Evolutionary conservation across 2,888 invertebrate species (phyloP).

Genomic region (Vanessa cardui): DNA sequence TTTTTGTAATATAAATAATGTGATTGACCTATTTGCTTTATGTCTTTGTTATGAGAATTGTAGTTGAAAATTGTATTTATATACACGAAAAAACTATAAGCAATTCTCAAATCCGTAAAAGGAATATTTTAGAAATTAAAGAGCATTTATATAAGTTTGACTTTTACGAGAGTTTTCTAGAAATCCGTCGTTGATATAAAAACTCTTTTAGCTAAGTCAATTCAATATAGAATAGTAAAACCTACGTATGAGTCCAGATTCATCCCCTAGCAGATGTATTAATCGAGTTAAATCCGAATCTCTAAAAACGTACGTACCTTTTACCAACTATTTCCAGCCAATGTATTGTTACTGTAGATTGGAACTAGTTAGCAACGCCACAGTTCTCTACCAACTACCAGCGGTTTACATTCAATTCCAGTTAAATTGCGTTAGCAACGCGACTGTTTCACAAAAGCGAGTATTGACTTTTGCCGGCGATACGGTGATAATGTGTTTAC

Average conservation of each 20-base stretch:
- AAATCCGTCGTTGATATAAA: too few species aligned
- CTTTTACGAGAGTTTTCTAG: too few species aligned
- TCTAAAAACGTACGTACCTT: slow-evolving; percentile 8
- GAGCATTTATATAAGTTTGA: too few species aligned
- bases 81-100: too few species aligned
- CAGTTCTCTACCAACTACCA: slow-evolving; percentile 25
- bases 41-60: too few species aligned
- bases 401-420: slow-evolving; percentile 47
- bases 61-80: too few species aligned
- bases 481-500: slow-evolving; percentile 16
- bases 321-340: slow-evolving; percentile 22
- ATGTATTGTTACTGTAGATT: slow-evolving; percentile 46
- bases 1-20: too few species aligned
- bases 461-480: slow-evolving; percentile 17
- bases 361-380: slow-evolving; percentile 41
- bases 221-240: too few species aligned
- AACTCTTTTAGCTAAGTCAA: too few species aligned
- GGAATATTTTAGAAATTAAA: too few species aligned
- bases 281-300: slow-evolving; percentile 3
- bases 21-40: too few species aligned
- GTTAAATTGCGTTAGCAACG: slow-evolving; percentile 56
- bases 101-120: too few species aligned
- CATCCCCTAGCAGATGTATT: not conserved
- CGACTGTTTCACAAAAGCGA: slow-evolving; percentile 37
- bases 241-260: not conserved